Evolutionary conservation across 2,888 invertebrate genomes (phyloP).

Genomic region (Agrotis puta): DNA sequence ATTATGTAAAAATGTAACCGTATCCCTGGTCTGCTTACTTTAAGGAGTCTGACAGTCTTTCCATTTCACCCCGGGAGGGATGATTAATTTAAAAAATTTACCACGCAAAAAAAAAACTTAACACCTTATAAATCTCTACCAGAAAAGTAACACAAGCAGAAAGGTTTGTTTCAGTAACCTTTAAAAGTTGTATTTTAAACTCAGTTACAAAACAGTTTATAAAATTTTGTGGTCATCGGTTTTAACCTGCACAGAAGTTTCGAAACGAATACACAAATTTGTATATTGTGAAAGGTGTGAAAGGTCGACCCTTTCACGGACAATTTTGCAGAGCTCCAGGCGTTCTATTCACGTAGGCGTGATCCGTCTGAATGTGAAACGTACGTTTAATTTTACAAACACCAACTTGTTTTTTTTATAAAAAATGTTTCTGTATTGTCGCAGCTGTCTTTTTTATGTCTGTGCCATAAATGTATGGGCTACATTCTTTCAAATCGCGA

Average conservation of each 20-base stretch:
- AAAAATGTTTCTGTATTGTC: neutral
- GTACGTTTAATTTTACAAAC: neutral
- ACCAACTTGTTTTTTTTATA: neutral
- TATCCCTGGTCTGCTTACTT: too few relatives aligned
- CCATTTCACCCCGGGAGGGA: too few relatives aligned
- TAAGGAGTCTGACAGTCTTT: too few relatives aligned
- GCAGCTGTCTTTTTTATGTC: neutral
- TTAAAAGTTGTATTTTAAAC: slow-evolving; percentile 8
- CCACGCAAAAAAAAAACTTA: too few relatives aligned
- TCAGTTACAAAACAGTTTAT: neutral
- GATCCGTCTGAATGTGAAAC: slow-evolving; percentile 3
- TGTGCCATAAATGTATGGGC: neutral
- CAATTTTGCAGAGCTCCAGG: slow-evolving; percentile 20
- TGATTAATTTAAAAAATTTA: too few relatives aligned
- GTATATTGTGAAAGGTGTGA: slow-evolving; percentile 13
- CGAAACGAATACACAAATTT: slow-evolving; percentile 28
- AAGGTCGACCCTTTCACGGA: slow-evolving; percentile 39
- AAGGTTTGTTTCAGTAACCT: neutral
- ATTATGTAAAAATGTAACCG: too few relatives aligned
- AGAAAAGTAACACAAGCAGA: neutral
- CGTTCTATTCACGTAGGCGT: slow-evolving; percentile 7
- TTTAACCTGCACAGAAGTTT: slow-evolving; percentile 10
- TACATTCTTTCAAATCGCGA: neutral
- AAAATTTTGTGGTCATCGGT: slow-evolving; percentile 24
- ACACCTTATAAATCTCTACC: too few relatives aligned